phyloP scores from a whole-genome alignment of 2,888 invertebrate genomes.

The Microctonus aethiopoides region DNA sequence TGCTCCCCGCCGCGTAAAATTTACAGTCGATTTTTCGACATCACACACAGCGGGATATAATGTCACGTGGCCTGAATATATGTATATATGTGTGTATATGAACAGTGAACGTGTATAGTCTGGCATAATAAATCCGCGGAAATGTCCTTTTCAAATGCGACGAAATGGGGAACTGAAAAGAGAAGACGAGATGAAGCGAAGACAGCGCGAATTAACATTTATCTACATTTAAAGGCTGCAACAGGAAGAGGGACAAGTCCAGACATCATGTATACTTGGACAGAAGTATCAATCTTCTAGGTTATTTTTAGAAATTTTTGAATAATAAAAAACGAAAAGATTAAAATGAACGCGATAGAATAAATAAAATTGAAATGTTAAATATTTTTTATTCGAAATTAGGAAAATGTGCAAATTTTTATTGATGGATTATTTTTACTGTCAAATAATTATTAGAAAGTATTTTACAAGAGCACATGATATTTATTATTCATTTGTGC shows the following conservation, averaged over 20 bases:
- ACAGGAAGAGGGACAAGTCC: neutral
- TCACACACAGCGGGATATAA: conserved; percentile 36
- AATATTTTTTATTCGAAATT: too few species aligned
- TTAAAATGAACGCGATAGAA: neutral
- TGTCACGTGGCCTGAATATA: conserved; percentile 45
- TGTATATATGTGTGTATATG: neutral
- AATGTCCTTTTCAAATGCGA: conserved; percentile 51
- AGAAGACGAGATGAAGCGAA: neutral
- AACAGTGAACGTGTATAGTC: conserved; percentile 33
- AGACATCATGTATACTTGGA: neutral
- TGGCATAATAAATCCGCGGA: conserved; percentile 63
- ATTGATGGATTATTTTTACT: too few species aligned
- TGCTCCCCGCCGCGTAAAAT: neutral
- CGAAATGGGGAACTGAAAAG: conserved; percentile 49
- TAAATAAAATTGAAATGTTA: too few species aligned
- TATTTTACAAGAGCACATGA: too few species aligned
- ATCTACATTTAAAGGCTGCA: neutral
- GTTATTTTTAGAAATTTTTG: neutral
- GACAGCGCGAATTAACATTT: conserved; percentile 11
- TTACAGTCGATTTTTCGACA: conserved; percentile 36
- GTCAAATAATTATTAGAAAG: too few species aligned
- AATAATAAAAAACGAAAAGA: neutral
- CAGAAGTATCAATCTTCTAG: neutral
- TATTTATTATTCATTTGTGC: too few species aligned
- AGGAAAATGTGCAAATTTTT: too few species aligned